Conservation (phyloP, 2,113 vertebrate species). For the Gobiocypris rarus region DNA sequence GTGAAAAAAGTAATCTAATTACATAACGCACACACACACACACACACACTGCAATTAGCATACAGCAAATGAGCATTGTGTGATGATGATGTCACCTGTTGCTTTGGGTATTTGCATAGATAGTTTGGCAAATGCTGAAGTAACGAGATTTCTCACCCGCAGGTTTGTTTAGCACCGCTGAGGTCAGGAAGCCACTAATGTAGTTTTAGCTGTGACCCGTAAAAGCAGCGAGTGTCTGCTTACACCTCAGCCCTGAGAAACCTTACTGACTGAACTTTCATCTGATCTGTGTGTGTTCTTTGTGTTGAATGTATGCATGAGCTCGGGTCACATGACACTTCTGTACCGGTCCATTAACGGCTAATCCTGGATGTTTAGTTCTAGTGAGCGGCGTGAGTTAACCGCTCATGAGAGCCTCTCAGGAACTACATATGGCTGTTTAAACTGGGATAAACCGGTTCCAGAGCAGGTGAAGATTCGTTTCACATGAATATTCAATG, state of each 20-base stretch:
- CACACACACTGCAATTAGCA: too few relatives aligned
- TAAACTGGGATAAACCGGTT: too few relatives aligned
- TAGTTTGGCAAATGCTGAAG: neutral
- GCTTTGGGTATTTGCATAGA: neutral
- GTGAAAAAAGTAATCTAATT: too few relatives aligned
- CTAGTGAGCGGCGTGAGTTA: neutral
- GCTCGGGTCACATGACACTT: neutral
- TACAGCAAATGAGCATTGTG: too few relatives aligned
- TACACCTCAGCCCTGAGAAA: slow-evolving; percentile 32
- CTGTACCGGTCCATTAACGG: neutral
- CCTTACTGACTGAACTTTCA: slow-evolving; percentile 38
- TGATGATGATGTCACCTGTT: neutral
- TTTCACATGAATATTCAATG: too few relatives aligned
- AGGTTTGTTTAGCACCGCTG: neutral
- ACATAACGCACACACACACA: too few relatives aligned
- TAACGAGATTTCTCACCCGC: slow-evolving; percentile 9
- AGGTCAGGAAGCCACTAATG: neutral
- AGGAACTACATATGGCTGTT: neutral
- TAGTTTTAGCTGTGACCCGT: neutral
- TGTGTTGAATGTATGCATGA: neutral
- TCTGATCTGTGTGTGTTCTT: slow-evolving; percentile 15
- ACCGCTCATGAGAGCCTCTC: neutral
- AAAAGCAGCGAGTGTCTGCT: slow-evolving; percentile 27
- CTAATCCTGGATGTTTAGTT: slow-evolving; percentile 2
- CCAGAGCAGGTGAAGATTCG: neutral